Conservation (phyloP, 2,113 vertebrate genomes). For the Lipophrys pholis region DNA sequence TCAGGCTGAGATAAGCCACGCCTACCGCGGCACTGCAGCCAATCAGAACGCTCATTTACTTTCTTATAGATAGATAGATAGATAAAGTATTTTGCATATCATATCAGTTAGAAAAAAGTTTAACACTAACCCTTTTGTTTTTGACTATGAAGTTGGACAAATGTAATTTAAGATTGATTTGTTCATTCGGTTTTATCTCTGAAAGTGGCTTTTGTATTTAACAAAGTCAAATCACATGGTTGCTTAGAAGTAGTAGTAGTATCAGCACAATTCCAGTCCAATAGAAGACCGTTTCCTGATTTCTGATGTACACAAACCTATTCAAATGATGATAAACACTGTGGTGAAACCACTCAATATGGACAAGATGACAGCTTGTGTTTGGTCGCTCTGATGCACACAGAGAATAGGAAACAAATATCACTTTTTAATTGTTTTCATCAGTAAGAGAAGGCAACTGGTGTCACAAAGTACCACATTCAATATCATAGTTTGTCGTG, state of each 20-base stretch:
- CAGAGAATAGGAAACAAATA: slow-evolving; percentile 5
- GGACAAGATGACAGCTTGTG: no score
- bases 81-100: background rate
- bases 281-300: no score
- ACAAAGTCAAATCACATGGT: no score
- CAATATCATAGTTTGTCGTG: background rate
- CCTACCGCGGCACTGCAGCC: slow-evolving; percentile 17
- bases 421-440: background rate
- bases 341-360: background rate
- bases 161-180: no score
- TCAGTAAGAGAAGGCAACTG: background rate
- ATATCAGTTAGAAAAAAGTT: no score
- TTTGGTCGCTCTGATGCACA: background rate
- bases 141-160: no score
- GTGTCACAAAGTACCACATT: slow-evolving; percentile 48
- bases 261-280: no score
- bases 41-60: slow-evolving; percentile 16
- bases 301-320: background rate
- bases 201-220: no score
- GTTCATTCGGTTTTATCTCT: no score
- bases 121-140: no score
- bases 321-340: background rate
- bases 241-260: no score
- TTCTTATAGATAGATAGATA: background rate
- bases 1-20: slow-evolving; percentile 5